Percentiles rank a stretch among this genome's conserved stretches.
Evolutionary conservation across 2,113 vertebrate genomes (phyloP).

Genomic region (Pollachius pollachius): DNA sequence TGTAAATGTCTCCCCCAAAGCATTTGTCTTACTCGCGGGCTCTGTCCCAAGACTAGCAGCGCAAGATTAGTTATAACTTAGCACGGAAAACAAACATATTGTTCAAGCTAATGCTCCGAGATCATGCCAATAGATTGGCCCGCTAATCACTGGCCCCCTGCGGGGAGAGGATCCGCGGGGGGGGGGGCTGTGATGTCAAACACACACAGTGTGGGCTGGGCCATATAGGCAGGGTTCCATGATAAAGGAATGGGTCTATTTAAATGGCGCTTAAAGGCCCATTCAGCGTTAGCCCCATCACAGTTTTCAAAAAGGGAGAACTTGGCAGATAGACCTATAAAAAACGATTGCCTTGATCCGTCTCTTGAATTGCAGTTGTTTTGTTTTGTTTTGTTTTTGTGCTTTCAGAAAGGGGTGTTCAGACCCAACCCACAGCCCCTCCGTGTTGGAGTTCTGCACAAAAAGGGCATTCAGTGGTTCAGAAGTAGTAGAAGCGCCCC

Average conservation of each 20-base stretch:
- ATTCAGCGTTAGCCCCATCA: conserved; percentile 37
- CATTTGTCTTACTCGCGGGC: conserved; percentile 39
- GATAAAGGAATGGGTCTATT: conserved; percentile 56
- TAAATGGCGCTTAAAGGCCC: conserved; percentile 54
- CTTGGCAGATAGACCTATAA: conserved; percentile 11
- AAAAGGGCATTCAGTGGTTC: too few species aligned
- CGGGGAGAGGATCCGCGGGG: conserved; percentile 47
- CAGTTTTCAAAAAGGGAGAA: conserved; percentile 4
- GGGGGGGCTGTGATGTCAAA: conserved; percentile 47
- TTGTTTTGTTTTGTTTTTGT: not conserved
- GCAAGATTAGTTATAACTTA: conserved; percentile 58
- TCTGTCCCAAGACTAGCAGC: conserved; percentile 29
- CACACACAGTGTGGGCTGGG: conserved; percentile 45
- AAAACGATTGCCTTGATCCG: conserved; percentile 22
- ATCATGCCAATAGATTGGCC: conserved; percentile 50
- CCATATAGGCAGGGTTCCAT: conserved; percentile 46
- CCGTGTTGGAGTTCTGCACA: too few species aligned
- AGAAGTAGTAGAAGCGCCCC: too few species aligned
- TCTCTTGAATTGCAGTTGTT: conserved; percentile 16
- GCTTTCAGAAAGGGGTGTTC: too few species aligned
- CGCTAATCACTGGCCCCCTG: conserved; percentile 62
- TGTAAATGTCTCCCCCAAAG: conserved; percentile 37
- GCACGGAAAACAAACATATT: conserved; percentile 64
- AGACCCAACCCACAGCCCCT: too few species aligned
- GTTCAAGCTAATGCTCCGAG: conserved; percentile 53